These are phyloP conservation scores for Enteromius thamalakanensis DNA, from an alignment of 2,797 vertebrate genomes.

Conservation along the genomic window DNA sequence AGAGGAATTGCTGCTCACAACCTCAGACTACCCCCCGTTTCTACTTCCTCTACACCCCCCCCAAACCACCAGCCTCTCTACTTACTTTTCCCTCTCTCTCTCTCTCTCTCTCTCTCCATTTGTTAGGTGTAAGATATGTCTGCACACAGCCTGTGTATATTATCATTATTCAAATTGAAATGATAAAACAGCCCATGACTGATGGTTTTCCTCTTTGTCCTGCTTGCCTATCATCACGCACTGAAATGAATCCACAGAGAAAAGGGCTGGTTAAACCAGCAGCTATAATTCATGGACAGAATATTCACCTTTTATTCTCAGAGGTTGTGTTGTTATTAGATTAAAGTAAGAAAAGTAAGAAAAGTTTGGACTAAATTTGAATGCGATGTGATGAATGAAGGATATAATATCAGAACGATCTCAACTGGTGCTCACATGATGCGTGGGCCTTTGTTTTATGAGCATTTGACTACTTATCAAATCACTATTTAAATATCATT, in stretches of 20 bases:
- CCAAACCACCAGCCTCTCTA: slow-evolving; percentile 47
- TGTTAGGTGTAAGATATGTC: slow-evolving; percentile 65
- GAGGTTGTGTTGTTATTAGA: slow-evolving; percentile 35
- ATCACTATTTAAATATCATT: slow-evolving; percentile 71
- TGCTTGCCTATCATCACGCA: slow-evolving; percentile 36
- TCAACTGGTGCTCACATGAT: slow-evolving; percentile 73
- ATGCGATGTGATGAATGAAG: slow-evolving; percentile 68
- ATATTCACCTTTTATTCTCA: slow-evolving; percentile 42
- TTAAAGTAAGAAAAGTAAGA: slow-evolving; percentile 5
- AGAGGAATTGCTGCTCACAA: slow-evolving; percentile 90
- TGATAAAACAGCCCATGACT: slow-evolving; percentile 56
- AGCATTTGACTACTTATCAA: slow-evolving; percentile 61
- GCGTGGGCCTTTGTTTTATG: slow-evolving; percentile 69
- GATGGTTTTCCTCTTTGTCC: slow-evolving; percentile 61
- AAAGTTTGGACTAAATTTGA: slow-evolving; percentile 61
- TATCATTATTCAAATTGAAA: slow-evolving; percentile 62
- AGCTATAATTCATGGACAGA: slow-evolving; percentile 45
- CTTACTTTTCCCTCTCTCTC: slow-evolving; percentile 50
- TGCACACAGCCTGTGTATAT: slow-evolving; percentile 57
- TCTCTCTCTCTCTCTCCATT: slow-evolving; percentile 60
- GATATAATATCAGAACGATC: slow-evolving; percentile 66
- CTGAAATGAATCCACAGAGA: slow-evolving; percentile 48
- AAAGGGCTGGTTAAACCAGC: slow-evolving; percentile 42
- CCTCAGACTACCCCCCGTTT: slow-evolving; percentile 68
- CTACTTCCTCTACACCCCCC: slow-evolving; percentile 35